Base-by-base conservation (phyloP, 2,888 invertebrate genomes). In the Rosalia funebris region DNA sequence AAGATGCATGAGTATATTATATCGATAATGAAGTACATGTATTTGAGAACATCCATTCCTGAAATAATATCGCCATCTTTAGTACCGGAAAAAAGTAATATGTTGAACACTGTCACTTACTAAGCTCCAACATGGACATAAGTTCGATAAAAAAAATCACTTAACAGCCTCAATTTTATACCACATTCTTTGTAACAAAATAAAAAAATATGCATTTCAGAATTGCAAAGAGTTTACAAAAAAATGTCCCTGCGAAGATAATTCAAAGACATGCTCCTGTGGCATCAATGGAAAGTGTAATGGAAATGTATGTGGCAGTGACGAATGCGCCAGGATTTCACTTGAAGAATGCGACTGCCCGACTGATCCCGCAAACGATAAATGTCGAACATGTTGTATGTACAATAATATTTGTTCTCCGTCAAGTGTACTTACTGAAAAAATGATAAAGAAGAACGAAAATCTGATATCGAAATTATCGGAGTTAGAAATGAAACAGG, bases 201-300 rank as follows among this genome's bases (percentile, higher is more conserved):
- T n/a, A n/a, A n/a, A n/a, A n/a, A n/a, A n/a, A n/a, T n/a, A n/a
- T n/a, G n/a, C n/a, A n/a, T n/a, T n/a, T n/a, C n/a, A n/a, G n/a
- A n/a, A 53, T 41, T 34, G 11, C 12, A 10, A 34, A 11, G 2
- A 34, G 10, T 25, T 62, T 41, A 25, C 11, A 11, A 31, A 11
- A 25, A 39, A 36, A 10, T 16, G 16, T 15, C 76, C 81, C 0
- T 84, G 85, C 59, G 25, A 56, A 0, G 67, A 75, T 20, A 32
- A 63, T 14, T 60, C 73, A 0, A 19, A 44, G 31, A 3, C 65
- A 0, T 84, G 84, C 60, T 66, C 63, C 0, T 85, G 85, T 66
- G 85, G 84, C 0, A 73, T 84, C 36, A 82, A 82, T 19, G 85
- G 85, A 0, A 75, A 79, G 1, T 86, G 85, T 53, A 44, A 82